Evolutionary conservation across 2,888 invertebrate species (phyloP).

Genomic region (Nomada ferruginata): DNA sequence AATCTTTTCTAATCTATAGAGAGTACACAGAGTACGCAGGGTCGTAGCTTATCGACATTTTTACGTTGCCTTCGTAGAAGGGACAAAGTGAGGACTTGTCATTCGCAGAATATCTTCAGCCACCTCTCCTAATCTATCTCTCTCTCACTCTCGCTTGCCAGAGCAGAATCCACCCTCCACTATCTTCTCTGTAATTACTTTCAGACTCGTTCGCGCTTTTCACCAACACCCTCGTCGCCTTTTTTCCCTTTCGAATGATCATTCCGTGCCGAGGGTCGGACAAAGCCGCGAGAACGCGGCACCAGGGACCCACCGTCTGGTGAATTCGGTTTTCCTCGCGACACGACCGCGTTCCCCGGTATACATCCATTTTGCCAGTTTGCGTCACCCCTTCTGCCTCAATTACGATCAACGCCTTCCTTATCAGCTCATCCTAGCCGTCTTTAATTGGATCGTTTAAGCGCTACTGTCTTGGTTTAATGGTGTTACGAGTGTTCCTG

Average conservation of each 20-base stretch:
- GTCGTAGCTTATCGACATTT: slow-evolving; percentile 1
- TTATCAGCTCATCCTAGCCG: slow-evolving; percentile 15
- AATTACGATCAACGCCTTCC: slow-evolving; percentile 41
- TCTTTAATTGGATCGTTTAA: slow-evolving; percentile 33
- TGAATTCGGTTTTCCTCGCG: slow-evolving; percentile 22
- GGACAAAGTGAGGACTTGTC: slow-evolving; percentile 35
- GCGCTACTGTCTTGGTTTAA: slow-evolving; percentile 14
- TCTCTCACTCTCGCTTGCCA: background rate
- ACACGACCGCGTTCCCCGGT: slow-evolving; percentile 2
- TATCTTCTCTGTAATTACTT: slow-evolving; percentile 62
- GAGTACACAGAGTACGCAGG: background rate
- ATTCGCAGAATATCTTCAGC: slow-evolving; percentile 45
- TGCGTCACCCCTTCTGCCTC: background rate
- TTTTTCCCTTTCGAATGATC: slow-evolving; percentile 46
- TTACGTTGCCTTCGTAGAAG: background rate
- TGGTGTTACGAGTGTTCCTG: background rate
- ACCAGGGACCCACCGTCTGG: slow-evolving; percentile 3
- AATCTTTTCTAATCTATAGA: background rate
- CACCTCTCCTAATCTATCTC: slow-evolving; percentile 53
- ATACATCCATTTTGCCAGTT: slow-evolving; percentile 11
- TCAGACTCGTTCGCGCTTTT: slow-evolving; percentile 61
- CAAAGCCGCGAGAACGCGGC: slow-evolving; percentile 50
- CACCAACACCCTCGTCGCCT: slow-evolving; percentile 40
- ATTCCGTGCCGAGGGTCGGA: slow-evolving; percentile 35
- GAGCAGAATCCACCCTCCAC: slow-evolving; percentile 29